phyloP scores from a whole-genome alignment of 2,888 invertebrate species.

The Pachydiplax longipennis region DNA sequence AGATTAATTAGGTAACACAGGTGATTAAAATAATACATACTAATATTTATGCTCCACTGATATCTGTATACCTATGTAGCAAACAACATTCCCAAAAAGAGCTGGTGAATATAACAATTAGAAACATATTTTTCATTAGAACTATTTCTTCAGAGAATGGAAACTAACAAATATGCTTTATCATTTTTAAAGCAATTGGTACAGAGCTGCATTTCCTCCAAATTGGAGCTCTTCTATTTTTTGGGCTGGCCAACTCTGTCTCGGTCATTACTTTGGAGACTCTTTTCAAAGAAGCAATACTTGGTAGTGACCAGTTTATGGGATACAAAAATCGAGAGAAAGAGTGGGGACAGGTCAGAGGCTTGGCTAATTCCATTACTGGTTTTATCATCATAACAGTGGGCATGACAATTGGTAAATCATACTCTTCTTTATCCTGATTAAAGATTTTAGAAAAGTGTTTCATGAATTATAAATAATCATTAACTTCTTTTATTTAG shows the following conservation, averaged over 20 bases:
- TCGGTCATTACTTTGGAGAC: background rate
- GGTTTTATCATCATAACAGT: background rate
- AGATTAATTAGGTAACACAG: too few species aligned
- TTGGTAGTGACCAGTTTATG: background rate
- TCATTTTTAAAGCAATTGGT: background rate
- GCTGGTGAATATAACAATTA: too few species aligned
- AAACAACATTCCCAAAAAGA: too few species aligned
- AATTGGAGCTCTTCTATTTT: background rate
- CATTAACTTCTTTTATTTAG: background rate
- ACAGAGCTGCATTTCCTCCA: background rate
- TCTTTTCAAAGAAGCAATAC: background rate
- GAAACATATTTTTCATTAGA: too few species aligned
- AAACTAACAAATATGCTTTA: too few species aligned
- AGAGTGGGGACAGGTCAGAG: slow-evolving; percentile 2
- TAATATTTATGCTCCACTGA: too few species aligned
- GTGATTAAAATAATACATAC: too few species aligned
- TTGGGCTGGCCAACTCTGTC: background rate
- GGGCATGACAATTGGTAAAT: slow-evolving; percentile 4
- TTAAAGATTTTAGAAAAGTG: background rate
- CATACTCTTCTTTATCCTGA: background rate
- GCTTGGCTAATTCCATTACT: background rate
- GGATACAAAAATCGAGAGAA: background rate
- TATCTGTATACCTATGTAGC: too few species aligned
- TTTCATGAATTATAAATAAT: too few species aligned
- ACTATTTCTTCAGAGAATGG: too few species aligned